Evolutionary conservation across 2,797 vertebrate genomes (phyloP), one percentile per base, ranked within the genome.

Genomic region (Nyctalus aviator): DNA sequence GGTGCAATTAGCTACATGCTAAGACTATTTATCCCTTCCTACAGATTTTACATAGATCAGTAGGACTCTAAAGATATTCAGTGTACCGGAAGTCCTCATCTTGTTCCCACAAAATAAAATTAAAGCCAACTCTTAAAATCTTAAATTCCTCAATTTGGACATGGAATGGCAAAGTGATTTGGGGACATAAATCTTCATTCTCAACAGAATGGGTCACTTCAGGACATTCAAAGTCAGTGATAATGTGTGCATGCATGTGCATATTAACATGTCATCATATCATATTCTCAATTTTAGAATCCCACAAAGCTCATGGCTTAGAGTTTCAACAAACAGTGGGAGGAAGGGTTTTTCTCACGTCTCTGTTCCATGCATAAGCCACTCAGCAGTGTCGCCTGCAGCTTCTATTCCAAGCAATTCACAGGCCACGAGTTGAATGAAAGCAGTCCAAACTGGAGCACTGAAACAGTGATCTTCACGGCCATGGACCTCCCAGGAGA

Each of bases 11-110:
- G 53, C 41, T 50, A 35, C 11, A 4, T 11, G 21, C 48, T 95
- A 81, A 86, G 84, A 50, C 30, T 76, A 37, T 25, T 53, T 88
- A 55, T 20, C 62, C 4, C 53, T 79, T 68, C 73, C 71, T 90
- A 27, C 93, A 84, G 48, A 66, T 92, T 93, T 91, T 41, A 84
- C 84, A 78, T 41, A 88, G 90, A 88, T 86, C 44, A 78, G 23
- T 88, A 84, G 76, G n/a, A 81, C 55, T 82, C 23, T 88, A 75
- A 91, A 79, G 37, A 27, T 71, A 46, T 57, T 88, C 90, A 93
- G 88, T 41, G 13, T 66, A 37, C 8, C 8, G 1, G 41, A 88
- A 71, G 50, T 41, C 50, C 46, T 71, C 27, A 64, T 18, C 55
- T 11, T 27, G 2, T 75, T 76, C 18, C 85, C 89, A 66, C 10